Conservation (phyloP, 2,113 vertebrate genomes). For the Ceyx melanurus region DNA sequence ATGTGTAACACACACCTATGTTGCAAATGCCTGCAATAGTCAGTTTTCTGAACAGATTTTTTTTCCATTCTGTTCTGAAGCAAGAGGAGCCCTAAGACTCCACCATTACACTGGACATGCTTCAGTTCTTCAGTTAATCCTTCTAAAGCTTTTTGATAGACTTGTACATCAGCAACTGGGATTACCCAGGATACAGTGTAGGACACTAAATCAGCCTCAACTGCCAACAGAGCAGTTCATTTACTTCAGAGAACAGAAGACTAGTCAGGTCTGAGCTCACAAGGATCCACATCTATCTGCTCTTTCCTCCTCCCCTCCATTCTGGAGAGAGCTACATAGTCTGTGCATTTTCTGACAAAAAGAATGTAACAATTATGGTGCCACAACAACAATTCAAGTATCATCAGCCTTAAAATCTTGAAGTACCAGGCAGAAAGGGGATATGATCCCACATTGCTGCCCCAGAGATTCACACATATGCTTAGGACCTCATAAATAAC, state of each 20-base stretch:
- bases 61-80: background rate
- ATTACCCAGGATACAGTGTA: background rate
- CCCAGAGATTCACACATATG: background rate
- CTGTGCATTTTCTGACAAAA: background rate
- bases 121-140: background rate
- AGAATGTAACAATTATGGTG: background rate
- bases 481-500: background rate
- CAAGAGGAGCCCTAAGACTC: background rate
- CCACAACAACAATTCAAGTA: background rate
- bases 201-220: background rate
- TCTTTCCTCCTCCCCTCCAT: background rate
- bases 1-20: background rate
- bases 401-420: background rate
- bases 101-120: fast-evolving
- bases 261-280: background rate
- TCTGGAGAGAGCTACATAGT: background rate
- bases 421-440: background rate
- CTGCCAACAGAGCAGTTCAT: background rate
- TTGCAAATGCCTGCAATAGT: background rate
- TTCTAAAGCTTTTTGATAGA: background rate
- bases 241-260: background rate
- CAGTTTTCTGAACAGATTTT: background rate
- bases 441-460: background rate
- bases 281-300: background rate
- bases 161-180: background rate